Evolutionary conservation across 2,797 vertebrate species (phyloP), one percentile per base, ranked within the genome.

Genomic region (Chelon labrosus): DNA sequence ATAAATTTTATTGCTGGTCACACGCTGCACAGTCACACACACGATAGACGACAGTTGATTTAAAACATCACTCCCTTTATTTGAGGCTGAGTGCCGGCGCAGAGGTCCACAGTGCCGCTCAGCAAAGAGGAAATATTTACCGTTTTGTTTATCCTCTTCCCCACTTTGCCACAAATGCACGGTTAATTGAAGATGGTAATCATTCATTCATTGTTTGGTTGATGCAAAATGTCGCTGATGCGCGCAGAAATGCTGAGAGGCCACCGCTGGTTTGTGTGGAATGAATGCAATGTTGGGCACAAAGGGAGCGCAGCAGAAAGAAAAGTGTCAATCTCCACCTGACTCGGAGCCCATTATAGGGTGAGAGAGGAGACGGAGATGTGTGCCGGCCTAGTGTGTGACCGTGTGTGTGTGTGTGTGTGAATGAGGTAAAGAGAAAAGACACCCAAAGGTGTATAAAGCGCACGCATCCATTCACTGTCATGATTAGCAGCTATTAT

Each of bases 301-400:
- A 91, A 92, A 91, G 85, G 86, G 71, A 85, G 82, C 73, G 27
- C 59, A 65, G 80, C 86, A 88, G 77, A 87, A 86, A 89, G 87
- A 89, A 85, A 89, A 91, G 90, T 91, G 90, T 88, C 91, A 88
- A 87, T 90, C 89, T 92, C 87, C 87, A 92, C 90, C 89, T 91
- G 86, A 91, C 83, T 89, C 84, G 79, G 75, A 87, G 78, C 88
- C 88, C 76, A 92, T 92, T 92, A 90, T 56, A 79, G 87, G 80
- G 85, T 71, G 84, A 88, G 86, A 88, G 83, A 86, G 86, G 77
- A 87, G 82, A 54, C 56, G 65, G 70, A 57, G 58, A 66, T 67
- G 42, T 81, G 70, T 50, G 79, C 68, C 31, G 31, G 31, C 31
- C 31, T 31, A 31, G 62, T 57, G n/a, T 54, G 63, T 41, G 68